Evolutionary conservation across 2,113 vertebrate species (phyloP).

Genomic region (Rhadina sibilatrix): DNA sequence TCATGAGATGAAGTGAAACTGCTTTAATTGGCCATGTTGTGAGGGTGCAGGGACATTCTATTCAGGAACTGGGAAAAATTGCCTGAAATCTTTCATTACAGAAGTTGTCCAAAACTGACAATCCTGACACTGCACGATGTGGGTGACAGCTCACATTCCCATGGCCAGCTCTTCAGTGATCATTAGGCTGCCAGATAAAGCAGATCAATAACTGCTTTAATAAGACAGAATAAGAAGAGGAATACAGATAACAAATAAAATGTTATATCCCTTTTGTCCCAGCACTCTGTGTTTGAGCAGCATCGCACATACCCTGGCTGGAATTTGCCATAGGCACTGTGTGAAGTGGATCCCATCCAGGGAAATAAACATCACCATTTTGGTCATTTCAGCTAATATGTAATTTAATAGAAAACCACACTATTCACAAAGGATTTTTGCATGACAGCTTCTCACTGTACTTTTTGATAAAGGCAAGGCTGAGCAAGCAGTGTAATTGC

Average conservation of each 20-base stretch:
- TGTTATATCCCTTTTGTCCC: neutral
- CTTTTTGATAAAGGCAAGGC: neutral
- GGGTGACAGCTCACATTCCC: neutral
- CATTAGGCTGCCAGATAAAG: neutral
- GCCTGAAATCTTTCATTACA: neutral
- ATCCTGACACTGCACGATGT: rapidly evolving
- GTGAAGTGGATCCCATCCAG: neutral
- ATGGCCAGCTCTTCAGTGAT: neutral
- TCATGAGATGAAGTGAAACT: neutral
- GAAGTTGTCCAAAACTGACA: neutral
- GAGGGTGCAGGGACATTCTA: neutral
- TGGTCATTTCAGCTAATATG: neutral
- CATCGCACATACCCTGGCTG: rapidly evolving
- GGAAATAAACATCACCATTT: neutral
- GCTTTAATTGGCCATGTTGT: neutral
- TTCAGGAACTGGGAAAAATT: neutral
- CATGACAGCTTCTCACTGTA: neutral
- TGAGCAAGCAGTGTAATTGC: neutral
- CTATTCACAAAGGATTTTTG: neutral
- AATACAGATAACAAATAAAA: neutral
- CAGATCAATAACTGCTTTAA: neutral
- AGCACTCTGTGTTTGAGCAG: neutral
- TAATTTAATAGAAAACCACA: neutral
- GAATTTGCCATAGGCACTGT: neutral
- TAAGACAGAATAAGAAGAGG: neutral